A percentile compares a stretch with the other conserved stretches of the same genome.
Conservation (phyloP, 2,113 vertebrate species). For the Anas platyrhynchos region DNA sequence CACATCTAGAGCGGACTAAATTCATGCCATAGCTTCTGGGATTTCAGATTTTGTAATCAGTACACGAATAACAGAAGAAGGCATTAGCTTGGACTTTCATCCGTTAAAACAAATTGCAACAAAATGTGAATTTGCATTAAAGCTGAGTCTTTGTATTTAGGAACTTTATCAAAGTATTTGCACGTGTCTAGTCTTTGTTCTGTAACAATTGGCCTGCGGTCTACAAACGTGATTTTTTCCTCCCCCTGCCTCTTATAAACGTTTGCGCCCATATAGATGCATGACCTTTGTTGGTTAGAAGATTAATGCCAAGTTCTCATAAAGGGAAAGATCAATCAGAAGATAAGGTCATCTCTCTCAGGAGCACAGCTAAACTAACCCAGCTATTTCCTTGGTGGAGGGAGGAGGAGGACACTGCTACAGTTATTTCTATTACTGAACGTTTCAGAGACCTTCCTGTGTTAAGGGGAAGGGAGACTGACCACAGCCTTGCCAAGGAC, state of each 20-base stretch:
- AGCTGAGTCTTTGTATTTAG: not conserved
- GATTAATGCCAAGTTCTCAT: not conserved
- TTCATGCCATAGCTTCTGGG: not conserved
- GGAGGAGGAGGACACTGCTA: not conserved
- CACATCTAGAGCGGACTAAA: not conserved
- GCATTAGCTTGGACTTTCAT: not conserved
- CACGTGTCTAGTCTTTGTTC: not conserved
- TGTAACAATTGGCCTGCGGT: not conserved
- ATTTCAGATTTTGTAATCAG: not conserved
- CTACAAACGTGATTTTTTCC: not conserved
- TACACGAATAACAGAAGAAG: not conserved
- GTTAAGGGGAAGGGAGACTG: not conserved
- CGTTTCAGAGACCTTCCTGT: not conserved
- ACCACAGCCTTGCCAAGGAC: not conserved
- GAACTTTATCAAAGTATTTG: not conserved
- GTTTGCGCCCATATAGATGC: accelerated
- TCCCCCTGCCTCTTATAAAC: not conserved
- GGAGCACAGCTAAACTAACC: not conserved
- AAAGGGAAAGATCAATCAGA: not conserved
- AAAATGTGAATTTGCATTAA: not conserved
- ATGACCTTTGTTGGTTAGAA: conserved; percentile 1
- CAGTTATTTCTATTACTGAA: not conserved
- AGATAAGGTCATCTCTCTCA: conserved; percentile 11
- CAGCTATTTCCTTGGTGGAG: not conserved
- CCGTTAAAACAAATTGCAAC: not conserved